phyloP scores from a whole-genome alignment of 2,797 vertebrate genomes.

The Clamator glandarius region DNA sequence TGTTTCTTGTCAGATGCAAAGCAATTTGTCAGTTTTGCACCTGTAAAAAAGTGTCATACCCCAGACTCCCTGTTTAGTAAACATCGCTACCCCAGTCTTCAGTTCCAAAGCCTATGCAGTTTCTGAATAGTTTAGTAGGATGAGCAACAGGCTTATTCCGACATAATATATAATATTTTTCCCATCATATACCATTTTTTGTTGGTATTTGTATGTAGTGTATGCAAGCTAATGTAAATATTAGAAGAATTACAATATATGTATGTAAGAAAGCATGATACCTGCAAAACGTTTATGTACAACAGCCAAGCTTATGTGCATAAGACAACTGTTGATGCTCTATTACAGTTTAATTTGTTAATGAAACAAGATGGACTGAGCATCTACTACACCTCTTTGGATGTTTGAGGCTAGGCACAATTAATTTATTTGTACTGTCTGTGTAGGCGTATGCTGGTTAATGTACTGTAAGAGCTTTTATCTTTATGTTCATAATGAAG shows the following conservation, averaged over 20 bases:
- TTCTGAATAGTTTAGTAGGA: neutral
- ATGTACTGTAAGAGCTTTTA: conserved; percentile 81
- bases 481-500: conserved; percentile 81
- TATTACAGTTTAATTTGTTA: conserved; percentile 81
- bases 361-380: conserved; percentile 78
- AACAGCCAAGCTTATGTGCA: conserved; percentile 18
- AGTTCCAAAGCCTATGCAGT: neutral
- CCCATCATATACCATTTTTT: neutral
- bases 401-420: conserved; percentile 79
- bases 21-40: neutral
- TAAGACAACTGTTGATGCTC: conserved; percentile 63
- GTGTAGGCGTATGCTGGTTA: conserved; percentile 78
- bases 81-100: too few species aligned
- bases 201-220: neutral
- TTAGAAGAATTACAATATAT: neutral
- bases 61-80: neutral
- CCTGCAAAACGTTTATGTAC: neutral
- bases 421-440: conserved; percentile 84
- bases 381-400: conserved; percentile 75
- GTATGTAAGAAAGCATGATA: neutral
- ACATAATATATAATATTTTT: neutral
- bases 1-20: neutral
- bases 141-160: neutral
- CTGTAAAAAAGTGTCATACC: neutral
- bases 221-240: neutral